Evolutionary conservation across 2,888 invertebrate species (phyloP), one percentile per base, ranked within the genome.

Genomic region (Patella pellucida): DNA sequence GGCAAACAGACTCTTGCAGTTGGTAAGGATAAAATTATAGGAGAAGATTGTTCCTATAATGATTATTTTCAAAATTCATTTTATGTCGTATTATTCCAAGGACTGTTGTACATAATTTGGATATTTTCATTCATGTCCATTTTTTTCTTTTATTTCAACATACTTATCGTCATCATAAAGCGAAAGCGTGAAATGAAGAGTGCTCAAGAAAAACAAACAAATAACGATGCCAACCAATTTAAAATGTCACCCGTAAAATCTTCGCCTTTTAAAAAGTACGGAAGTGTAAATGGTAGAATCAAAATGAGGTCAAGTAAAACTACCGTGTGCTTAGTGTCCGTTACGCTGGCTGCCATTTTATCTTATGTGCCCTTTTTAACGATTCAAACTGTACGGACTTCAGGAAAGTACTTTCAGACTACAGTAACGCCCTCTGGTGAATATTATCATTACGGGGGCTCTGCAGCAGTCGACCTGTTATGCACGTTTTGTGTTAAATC

Each of bases 401-500:
- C 80, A 3, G 84, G 85, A 73, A 71, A 81, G 3, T 82, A 81
- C 16, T 85, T 85, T 76, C 75, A 80, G 70, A 79, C 81, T 19
- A 76, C 81, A 27, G 52, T 77, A 14, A 69, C 74, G 62, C 56
- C 77, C 23, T 68, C 75, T 14, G 80, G 81, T 73, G 81, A 56
- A 56, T 56, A 56, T 19, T 56, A 16, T 56, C 56, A 56, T 56
- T 56, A 56, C 12, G 56, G 56, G 11, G 2, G 7, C 19, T 56
- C 56, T 16, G 56, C 56, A 2, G 56, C 56, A 3, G 11, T 56
- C 11, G 56, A 86, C 74, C 71, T 86, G n/a, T 68, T 79, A n/a
- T 86, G 84, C 74, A 85, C 85, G 75, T 80, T 86, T 27, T 85
- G 83, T 73, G 83, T 83, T 11, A 81, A 84, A 52, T 86, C 86